A percentile compares a stretch with the other conserved stretches of the same genome.
Conservation (phyloP, 2,888 invertebrate genomes). For the Drosophila helvetica region DNA sequence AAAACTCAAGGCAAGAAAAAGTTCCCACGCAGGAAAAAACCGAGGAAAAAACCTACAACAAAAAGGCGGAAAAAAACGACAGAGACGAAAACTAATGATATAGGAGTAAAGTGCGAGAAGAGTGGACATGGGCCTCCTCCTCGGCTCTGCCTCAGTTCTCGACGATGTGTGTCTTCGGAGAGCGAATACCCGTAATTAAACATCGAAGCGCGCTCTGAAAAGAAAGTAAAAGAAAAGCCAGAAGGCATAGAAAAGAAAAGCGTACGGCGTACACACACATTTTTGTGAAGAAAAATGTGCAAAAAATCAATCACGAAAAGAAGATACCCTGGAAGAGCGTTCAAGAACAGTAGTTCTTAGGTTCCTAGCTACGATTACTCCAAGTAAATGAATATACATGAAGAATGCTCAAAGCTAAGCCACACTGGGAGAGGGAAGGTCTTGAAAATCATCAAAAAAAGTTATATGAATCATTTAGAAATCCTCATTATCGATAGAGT, state of each 20-base stretch:
- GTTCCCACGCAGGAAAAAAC: constrained; percentile 35
- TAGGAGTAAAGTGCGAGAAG: constrained; percentile 20
- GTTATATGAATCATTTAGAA: too few relatives aligned
- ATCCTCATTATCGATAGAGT: too few relatives aligned
- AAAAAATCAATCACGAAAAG: constrained; percentile 27
- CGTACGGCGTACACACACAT: constrained; percentile 27
- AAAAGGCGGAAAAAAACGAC: constrained; percentile 3
- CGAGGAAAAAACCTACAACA: constrained; percentile 1
- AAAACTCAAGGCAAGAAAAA: constrained; percentile 30
- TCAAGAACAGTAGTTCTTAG: background rate
- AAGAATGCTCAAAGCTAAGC: background rate
- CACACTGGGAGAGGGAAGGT: background rate
- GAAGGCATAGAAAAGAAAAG: constrained; percentile 19
- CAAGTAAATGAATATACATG: background rate
- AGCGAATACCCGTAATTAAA: constrained; percentile 23
- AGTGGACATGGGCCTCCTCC: background rate
- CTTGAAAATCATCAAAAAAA: too few relatives aligned
- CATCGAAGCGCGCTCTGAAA: constrained; percentile 19
- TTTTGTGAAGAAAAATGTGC: constrained; percentile 9
- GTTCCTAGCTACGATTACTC: too few relatives aligned
- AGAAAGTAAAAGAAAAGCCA: constrained; percentile 39
- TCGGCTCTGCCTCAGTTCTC: constrained; percentile 29
- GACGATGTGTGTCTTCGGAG: constrained; percentile 27
- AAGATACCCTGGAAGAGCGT: background rate
- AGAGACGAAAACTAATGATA: constrained; percentile 29